Percentiles rank a stretch among this genome's conserved stretches.
Conservation (phyloP, 2,113 vertebrate species). For the Carollia perspicillata region DNA sequence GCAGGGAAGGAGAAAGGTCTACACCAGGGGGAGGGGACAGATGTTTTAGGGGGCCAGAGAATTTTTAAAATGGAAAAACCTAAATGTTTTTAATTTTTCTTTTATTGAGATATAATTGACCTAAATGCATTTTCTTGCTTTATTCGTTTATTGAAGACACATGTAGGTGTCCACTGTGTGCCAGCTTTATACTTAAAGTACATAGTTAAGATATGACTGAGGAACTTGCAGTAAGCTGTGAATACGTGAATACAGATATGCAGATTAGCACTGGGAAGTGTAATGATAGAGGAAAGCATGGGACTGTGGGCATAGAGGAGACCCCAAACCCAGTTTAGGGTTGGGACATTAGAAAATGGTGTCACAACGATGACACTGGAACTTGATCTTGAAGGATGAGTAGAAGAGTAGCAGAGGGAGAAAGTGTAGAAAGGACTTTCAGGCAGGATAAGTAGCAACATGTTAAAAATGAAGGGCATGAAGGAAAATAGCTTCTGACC, state of each 20-base stretch:
- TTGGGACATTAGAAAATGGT: neutral
- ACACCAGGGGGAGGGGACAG: neutral
- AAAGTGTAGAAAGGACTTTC: neutral
- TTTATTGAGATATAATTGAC: neutral
- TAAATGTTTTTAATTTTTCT: slow-evolving; percentile 32
- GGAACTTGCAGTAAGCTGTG: neutral
- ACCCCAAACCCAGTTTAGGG: neutral
- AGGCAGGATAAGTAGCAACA: neutral
- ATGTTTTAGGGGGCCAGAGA: neutral
- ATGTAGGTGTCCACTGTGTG: neutral
- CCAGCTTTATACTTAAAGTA: neutral
- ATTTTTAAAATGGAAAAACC: slow-evolving; percentile 17
- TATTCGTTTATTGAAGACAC: slow-evolving; percentile 14
- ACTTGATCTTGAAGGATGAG: neutral
- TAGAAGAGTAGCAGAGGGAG: neutral
- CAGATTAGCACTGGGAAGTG: neutral
- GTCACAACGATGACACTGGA: neutral
- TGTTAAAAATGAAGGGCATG: neutral
- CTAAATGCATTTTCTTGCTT: slow-evolving; percentile 19
- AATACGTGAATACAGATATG: slow-evolving; percentile 2
- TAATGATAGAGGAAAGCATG: neutral
- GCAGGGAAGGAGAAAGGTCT: neutral
- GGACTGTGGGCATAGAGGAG: neutral
- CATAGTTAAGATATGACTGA: neutral
- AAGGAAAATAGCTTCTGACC: slow-evolving; percentile 2